Evolutionary conservation across 2,888 invertebrate species (phyloP), one percentile per base, ranked within the genome.

Genomic region (Sarcophaga rosellei): DNA sequence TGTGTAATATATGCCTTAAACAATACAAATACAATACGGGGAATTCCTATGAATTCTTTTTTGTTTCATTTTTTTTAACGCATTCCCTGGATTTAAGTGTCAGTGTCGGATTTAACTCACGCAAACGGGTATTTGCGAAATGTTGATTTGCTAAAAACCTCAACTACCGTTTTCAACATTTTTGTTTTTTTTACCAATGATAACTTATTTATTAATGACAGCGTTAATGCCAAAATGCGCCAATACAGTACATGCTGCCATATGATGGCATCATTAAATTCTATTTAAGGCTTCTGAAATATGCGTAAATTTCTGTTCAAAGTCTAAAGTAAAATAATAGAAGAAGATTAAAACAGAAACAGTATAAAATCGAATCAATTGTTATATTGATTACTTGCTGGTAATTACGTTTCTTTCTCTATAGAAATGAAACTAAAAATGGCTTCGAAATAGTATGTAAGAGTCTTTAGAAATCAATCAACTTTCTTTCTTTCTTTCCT

Each of bases 381-480:
- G 12, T 53, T 53, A 53, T 25, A 21, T 15, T 61, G 69, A 75
- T 72, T 70, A 79, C 70, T 61, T 70, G 75, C 10, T 23, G 59
- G 61, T 80, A 79, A 79, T 75, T 84, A 84, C 75, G 70, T 66
- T 84, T 61, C 61, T 76, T 15, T 53, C 65, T 72, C n/a, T 75
- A 35, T 21, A 73, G 8, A 53, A 10, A 47, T 15, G n/a, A 63
- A 75, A 44, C 75, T 53, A 15, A 75, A 74, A 84, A 75, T 79
- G 70, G 59, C 61, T 70, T 44, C 61, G 44, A 83, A 78, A 69
- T 75, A n/a, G n/a, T n/a, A 84, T 75, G 69, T 84, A 69, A 35
- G 47, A 84, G 74, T 47, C 76, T 86, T 75, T 80, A 77, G 65
- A 44, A 83, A 83, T 81, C 83, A 77, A 77, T 83, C 80, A 83